Evolutionary conservation across 2,113 vertebrate genomes (phyloP).

Genomic region (Ptyas mucosa): DNA sequence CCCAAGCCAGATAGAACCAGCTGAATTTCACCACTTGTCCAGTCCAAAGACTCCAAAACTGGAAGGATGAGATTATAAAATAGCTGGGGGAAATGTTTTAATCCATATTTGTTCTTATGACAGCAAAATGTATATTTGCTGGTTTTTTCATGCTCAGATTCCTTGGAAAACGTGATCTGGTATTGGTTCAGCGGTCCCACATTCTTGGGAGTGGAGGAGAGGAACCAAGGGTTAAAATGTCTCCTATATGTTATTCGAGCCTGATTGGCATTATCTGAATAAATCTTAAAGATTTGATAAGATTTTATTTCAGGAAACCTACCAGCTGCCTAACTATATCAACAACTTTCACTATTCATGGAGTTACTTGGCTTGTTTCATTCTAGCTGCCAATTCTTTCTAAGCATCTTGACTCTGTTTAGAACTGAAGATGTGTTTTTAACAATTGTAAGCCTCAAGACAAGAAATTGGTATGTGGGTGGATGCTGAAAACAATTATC

Average conservation of each 20-base stretch:
- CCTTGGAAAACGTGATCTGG: neutral
- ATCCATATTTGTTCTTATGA: neutral
- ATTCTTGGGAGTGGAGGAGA: neutral
- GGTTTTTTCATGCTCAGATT: neutral
- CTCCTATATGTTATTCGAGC: neutral
- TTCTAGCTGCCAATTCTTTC: constrained; percentile 15
- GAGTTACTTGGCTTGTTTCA: constrained; percentile 33
- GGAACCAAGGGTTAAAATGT: neutral
- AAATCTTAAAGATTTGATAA: neutral
- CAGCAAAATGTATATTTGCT: neutral
- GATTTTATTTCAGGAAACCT: neutral
- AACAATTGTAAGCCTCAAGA: constrained; percentile 63
- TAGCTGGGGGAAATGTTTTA: neutral
- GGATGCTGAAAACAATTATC: constrained; percentile 63
- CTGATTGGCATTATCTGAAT: neutral
- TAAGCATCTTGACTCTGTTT: constrained; percentile 42
- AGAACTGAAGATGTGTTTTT: constrained; percentile 54
- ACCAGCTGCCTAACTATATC: neutral
- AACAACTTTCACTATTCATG: constrained; percentile 36
- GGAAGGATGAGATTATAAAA: neutral
- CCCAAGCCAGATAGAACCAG: no score
- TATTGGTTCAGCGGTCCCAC: neutral
- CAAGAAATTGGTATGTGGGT: constrained; percentile 63
- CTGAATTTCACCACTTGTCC: no score
- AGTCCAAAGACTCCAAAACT: neutral